phyloP scores from a whole-genome alignment of 2,113 vertebrate species.

The Pachyramphus minor region DNA sequence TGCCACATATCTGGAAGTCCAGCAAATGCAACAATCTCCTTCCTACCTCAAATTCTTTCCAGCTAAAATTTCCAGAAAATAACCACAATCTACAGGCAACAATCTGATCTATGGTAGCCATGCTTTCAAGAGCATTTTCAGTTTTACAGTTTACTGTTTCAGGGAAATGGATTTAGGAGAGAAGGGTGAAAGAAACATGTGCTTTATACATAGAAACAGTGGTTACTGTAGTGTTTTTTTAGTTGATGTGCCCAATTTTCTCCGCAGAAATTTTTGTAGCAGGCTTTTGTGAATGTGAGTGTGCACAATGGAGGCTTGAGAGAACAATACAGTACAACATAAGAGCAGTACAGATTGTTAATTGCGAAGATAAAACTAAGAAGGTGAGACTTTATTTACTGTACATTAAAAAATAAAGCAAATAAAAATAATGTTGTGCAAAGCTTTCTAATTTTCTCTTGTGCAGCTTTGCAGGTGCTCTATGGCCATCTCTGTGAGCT shows the following conservation, averaged over 20 bases:
- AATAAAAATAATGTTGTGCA: not conserved
- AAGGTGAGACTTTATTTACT: not conserved
- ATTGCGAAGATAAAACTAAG: not conserved
- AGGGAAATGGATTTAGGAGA: not conserved
- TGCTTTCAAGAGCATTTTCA: not conserved
- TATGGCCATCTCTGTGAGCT: not conserved
- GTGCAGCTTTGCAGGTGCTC: not conserved
- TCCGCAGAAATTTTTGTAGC: not conserved
- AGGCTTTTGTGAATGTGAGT: not conserved
- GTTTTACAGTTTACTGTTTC: not conserved
- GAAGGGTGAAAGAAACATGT: not conserved
- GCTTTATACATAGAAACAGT: not conserved
- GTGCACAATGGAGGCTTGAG: not conserved
- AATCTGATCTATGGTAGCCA: not conserved
- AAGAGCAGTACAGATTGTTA: not conserved
- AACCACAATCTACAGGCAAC: not conserved
- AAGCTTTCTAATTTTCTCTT: not conserved
- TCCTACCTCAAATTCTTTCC: not conserved
- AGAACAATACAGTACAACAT: not conserved
- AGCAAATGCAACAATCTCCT: not conserved
- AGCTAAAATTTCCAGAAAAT: not conserved
- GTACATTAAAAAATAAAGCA: not conserved
- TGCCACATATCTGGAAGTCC: not conserved
- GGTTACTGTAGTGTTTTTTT: not conserved
- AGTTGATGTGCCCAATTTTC: not conserved